Conservation (phyloP, 2,113 vertebrate genomes). For the Thomomys bottae region DNA sequence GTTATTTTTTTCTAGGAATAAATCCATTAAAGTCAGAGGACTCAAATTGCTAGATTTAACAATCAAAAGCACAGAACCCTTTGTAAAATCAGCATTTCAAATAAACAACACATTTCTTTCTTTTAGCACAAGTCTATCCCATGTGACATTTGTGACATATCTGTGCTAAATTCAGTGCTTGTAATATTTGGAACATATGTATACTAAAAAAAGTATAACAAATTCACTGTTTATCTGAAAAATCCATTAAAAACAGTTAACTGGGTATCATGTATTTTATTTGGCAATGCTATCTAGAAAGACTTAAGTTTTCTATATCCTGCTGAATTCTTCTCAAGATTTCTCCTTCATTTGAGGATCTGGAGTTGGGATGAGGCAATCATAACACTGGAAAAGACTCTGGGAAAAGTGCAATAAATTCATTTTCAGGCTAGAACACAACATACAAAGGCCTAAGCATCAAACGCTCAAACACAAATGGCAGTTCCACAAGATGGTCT, state of each 20-base stretch:
- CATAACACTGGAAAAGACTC: not conserved
- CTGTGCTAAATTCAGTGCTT: not conserved
- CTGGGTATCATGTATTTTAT: not conserved
- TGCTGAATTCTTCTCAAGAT: slow-evolving; percentile 18
- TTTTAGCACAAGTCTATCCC: not conserved
- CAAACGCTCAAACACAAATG: slow-evolving; percentile 17
- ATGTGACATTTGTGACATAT: not conserved
- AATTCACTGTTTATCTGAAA: not conserved
- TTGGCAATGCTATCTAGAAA: not conserved
- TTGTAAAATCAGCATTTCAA: slow-evolving; percentile 14
- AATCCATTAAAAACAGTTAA: not conserved
- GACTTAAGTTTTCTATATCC: not conserved
- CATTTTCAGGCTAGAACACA: not conserved
- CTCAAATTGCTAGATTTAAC: not conserved
- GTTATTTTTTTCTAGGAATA: slow-evolving; percentile 32
- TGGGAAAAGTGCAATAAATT: not conserved
- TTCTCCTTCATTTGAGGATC: slow-evolving; percentile 2
- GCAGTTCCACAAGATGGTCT: not conserved
- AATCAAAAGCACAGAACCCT: not conserved
- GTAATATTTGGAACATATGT: not conserved
- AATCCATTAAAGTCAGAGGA: not conserved
- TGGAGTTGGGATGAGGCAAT: not conserved
- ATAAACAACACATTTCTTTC: not conserved
- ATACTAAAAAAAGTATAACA: not conserved
- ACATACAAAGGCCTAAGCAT: not conserved